Percentiles rank a stretch among this genome's conserved stretches.
phyloP scores from a whole-genome alignment of 2,113 vertebrate genomes.

The Ptilorrhoa leucosticta region DNA sequence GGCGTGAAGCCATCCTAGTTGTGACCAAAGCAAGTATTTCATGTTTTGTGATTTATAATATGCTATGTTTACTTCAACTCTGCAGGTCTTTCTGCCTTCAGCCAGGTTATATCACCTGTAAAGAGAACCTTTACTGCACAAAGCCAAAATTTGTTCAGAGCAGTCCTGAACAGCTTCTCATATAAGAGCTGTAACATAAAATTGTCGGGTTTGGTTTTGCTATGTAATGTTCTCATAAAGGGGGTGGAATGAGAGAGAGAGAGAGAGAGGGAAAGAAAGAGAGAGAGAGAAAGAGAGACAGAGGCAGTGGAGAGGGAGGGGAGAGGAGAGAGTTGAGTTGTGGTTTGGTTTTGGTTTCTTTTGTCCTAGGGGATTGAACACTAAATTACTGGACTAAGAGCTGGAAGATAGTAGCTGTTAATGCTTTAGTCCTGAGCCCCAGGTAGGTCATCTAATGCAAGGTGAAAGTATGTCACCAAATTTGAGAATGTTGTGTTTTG shows the following conservation, averaged over 20 bases:
- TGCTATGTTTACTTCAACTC: background rate
- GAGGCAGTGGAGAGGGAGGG: accelerated
- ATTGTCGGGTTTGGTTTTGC: background rate
- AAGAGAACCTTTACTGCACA: background rate
- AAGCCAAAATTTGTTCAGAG: background rate
- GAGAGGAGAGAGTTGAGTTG: background rate
- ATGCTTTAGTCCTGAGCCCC: background rate
- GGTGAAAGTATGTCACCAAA: background rate
- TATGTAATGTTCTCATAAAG: background rate
- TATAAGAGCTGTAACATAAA: background rate
- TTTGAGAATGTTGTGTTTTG: background rate
- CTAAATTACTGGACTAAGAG: background rate
- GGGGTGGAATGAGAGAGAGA: background rate
- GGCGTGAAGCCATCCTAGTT: background rate
- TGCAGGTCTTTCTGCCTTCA: background rate
- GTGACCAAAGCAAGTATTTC: background rate
- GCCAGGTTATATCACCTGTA: background rate
- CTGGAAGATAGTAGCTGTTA: background rate
- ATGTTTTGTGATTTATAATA: background rate
- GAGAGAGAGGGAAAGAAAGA: background rate
- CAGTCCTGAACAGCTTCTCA: background rate
- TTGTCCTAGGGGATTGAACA: background rate
- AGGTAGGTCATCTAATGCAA: background rate
- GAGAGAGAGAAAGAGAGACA: background rate
- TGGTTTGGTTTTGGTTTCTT: background rate